Base-by-base conservation (phyloP, 2,888 invertebrate species). In the Eledona agricola region DNA sequence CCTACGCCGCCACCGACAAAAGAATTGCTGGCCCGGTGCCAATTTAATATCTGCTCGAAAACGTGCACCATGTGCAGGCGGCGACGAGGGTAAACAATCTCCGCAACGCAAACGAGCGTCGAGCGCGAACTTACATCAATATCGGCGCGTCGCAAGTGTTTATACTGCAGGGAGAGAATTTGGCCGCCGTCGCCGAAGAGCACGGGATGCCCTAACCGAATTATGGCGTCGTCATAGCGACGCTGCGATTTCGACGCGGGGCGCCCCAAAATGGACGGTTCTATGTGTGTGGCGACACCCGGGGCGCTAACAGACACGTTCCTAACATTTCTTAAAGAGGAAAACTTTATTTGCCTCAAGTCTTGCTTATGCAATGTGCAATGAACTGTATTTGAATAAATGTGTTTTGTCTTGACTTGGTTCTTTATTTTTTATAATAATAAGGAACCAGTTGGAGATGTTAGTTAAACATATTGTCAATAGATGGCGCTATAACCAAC, bases 201-300 rank as follows among this genome's bases (percentile, higher is more conserved):
- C 42, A 53, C 58, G 57, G 60, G 56, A 59, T 60, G 55, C 64
- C 62, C 61, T 70, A 71, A 71, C 66, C 63, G 65, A 70, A 70
- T 71, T 71, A 71, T 64, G 61, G 52, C 62, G 71, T 71, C 54
- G 55, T 66, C 62, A 69, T 71, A 57, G 65, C 57, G 64, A 72
- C 71, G 51, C 59, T 58, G 56, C 68, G 67, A 67, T 70, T 69
- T 69, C 66, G 65, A 65, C 64, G 63, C 62, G 57, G 59, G 62
- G 60, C 29, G 19, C 43, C 45, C 45, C n/a, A 34, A 45, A 45
- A 45, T 45, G 45, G 45, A 32, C 34, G 43, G 43, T 28, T 10
- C 10, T 3, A 15, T 5, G 31, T 12, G 7, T 37, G n/a, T 19
- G 20, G 20, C 4, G 20, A 52, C 56, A 53, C 51, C 54, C 51